A percentile compares a stretch with the other conserved stretches of the same genome.
Evolutionary conservation across 2,113 vertebrate genomes (phyloP).

Genomic region (Nannobrachium achirus): DNA sequence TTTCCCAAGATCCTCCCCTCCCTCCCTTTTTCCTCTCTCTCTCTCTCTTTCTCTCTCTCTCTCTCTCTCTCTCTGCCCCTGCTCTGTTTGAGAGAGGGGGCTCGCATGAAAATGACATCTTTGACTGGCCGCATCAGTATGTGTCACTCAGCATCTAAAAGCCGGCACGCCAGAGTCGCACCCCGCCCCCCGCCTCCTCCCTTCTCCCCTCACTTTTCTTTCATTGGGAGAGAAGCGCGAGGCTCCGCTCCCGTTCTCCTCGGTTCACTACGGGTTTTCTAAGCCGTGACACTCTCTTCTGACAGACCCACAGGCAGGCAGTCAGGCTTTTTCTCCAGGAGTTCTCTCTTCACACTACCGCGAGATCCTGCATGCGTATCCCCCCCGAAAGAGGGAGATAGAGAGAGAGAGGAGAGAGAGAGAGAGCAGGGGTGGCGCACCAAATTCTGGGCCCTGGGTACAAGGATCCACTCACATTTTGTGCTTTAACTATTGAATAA

Average conservation of each 20-base stretch:
- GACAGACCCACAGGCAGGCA: conserved; percentile 60
- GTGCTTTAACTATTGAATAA: too few species aligned
- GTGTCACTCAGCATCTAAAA: conserved; percentile 82
- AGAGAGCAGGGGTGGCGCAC: too few species aligned
- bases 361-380: conserved; percentile 40
- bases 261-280: conserved; percentile 43
- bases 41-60: conserved; percentile 19
- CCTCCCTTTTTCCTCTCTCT: not conserved
- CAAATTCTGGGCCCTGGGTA: too few species aligned
- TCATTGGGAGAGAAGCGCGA: conserved; percentile 1
- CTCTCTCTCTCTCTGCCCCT: conserved; percentile 10
- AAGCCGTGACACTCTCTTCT: conserved; percentile 52
- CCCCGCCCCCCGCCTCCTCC: too few species aligned
- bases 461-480: too few species aligned
- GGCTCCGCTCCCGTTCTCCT: conserved; percentile 63
- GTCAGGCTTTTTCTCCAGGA: conserved; percentile 67
- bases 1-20: not conserved
- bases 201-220: too few species aligned
- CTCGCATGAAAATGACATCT: conserved; percentile 82
- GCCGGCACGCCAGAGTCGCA: too few species aligned
- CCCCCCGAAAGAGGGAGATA: conserved; percentile 26
- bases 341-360: conserved; percentile 53
- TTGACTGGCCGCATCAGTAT: conserved; percentile 80
- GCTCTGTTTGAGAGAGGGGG: conserved; percentile 74
- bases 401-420: not conserved